phyloP scores from a whole-genome alignment of 2,113 vertebrate species.

The Rostratula benghalensis region DNA sequence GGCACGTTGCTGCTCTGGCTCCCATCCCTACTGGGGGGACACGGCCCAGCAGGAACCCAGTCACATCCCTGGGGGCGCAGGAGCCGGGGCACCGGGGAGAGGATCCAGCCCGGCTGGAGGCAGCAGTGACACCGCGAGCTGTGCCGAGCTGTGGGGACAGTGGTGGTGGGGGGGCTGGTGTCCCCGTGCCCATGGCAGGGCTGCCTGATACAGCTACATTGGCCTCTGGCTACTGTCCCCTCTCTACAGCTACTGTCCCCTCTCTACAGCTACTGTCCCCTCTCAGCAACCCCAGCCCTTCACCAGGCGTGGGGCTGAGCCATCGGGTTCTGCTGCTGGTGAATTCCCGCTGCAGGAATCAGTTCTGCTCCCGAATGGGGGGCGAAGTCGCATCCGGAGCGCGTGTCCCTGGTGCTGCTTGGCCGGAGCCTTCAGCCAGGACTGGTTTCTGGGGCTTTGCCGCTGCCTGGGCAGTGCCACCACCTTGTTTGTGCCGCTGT shows the following conservation, averaged over 20 bases:
- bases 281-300: not conserved
- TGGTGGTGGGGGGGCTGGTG: not conserved
- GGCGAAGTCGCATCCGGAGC: not conserved
- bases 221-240: no score
- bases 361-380: rapidly evolving
- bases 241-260: not conserved
- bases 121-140: not conserved
- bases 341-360: not conserved
- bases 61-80: rapidly evolving
- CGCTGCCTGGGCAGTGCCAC: not conserved
- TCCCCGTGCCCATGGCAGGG: not conserved
- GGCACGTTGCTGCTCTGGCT: not conserved
- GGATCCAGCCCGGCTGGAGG: not conserved
- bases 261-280: not conserved
- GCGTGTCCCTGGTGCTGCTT: rapidly evolving
- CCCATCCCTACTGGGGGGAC: not conserved
- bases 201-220: not conserved
- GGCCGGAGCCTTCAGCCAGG: not conserved
- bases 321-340: rapidly evolving
- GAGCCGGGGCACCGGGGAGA: not conserved
- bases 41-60: rapidly evolving
- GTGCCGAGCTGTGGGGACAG: not conserved
- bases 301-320: not conserved
- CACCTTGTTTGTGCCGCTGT: rapidly evolving
- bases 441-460: not conserved